Conservation (phyloP, 2,888 invertebrate species). For the Bombylius major region DNA sequence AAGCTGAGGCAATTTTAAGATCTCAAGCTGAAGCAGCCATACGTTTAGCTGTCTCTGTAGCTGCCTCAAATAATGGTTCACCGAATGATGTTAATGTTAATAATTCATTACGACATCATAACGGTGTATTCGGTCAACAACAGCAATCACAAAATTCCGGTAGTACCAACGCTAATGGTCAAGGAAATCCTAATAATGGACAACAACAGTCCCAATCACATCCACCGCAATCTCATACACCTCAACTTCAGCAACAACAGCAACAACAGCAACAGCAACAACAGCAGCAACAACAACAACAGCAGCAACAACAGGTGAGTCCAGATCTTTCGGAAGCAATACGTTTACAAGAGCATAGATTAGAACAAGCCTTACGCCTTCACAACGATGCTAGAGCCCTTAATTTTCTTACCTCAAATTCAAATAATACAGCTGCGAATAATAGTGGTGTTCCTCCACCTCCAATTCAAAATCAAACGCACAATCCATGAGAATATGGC, state of each 20-base stretch:
- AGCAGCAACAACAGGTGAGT: slow-evolving; percentile 40
- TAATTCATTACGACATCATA: slow-evolving; percentile 14
- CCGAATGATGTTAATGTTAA: slow-evolving; percentile 10
- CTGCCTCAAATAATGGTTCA: slow-evolving; percentile 29
- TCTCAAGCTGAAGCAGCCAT: slow-evolving; percentile 78
- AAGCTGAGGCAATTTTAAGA: slow-evolving; percentile 67
- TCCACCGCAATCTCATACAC: slow-evolving; percentile 41
- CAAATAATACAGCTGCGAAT: slow-evolving; percentile 17
- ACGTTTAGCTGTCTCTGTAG: slow-evolving; percentile 65
- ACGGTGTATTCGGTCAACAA: slow-evolving; percentile 8
- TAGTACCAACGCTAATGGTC: neutral
- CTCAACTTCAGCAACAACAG: slow-evolving; percentile 43
- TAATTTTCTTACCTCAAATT: slow-evolving; percentile 51
- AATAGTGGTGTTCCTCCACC: neutral
- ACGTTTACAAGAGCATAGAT: slow-evolving; percentile 60
- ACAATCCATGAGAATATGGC: slow-evolving; percentile 63
- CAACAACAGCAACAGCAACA: slow-evolving; percentile 9
- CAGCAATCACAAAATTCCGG: slow-evolving; percentile 4
- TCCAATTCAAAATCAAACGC: neutral
- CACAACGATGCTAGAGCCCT: slow-evolving; percentile 69
- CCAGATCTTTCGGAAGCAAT: slow-evolving; percentile 61
- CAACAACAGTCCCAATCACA: slow-evolving; percentile 8
- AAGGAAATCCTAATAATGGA: neutral
- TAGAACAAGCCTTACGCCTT: slow-evolving; percentile 70
- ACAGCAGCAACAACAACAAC: slow-evolving; percentile 10